phyloP scores from a whole-genome alignment of 2,113 vertebrate genomes.

The Azemiops feae region DNA sequence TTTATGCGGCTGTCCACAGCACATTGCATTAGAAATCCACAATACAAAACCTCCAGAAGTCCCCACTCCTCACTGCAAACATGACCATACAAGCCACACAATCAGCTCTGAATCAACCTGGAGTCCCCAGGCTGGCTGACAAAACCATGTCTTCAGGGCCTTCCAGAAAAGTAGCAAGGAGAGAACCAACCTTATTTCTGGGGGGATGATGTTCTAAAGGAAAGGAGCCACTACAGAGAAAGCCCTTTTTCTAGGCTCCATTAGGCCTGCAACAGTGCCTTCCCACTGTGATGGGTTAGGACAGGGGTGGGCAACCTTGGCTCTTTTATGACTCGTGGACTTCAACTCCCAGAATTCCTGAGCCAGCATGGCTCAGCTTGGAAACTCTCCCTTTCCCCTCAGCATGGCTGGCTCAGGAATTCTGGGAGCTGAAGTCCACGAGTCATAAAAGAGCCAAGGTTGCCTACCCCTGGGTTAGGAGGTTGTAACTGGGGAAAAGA shows the following conservation, averaged over 20 bases:
- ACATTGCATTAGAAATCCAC: not conserved
- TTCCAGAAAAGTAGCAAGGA: not conserved
- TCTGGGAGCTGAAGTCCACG: too few species aligned
- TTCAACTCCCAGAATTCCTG: too few species aligned
- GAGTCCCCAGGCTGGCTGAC: not conserved
- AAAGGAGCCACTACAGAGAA: not conserved
- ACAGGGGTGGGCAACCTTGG: too few species aligned
- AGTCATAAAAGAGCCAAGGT: too few species aligned
- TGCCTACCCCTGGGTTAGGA: too few species aligned
- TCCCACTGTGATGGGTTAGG: not conserved
- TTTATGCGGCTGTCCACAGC: not conserved
- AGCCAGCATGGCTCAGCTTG: too few species aligned
- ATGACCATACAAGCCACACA: not conserved
- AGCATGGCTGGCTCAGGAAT: too few species aligned
- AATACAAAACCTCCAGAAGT: not conserved
- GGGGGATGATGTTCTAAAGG: not conserved
- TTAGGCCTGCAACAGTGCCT: not conserved
- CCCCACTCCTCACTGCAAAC: not conserved
- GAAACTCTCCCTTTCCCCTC: too few species aligned
- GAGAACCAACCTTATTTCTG: not conserved
- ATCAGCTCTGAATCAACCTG: not conserved
- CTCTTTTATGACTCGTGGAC: too few species aligned
- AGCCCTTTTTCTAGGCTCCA: not conserved
- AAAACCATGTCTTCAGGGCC: not conserved
- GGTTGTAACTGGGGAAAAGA: too few species aligned